Percentiles rank a stretch among this genome's conserved stretches.
Evolutionary conservation across 1,140 invertebrate species (phyloP).

Genomic region (Apis florea): DNA sequence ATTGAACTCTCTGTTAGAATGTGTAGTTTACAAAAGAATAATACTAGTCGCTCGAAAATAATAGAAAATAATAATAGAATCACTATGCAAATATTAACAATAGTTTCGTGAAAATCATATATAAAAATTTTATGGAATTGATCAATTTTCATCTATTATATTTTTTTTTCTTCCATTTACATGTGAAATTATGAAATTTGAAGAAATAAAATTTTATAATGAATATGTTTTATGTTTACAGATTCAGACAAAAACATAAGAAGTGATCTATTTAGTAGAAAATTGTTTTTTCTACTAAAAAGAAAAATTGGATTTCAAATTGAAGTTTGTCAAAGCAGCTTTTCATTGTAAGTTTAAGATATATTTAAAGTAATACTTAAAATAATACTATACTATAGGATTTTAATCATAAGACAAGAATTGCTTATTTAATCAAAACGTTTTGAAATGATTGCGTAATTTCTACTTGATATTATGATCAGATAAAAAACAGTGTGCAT

Average conservation of each 20-base stretch:
- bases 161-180: neutral
- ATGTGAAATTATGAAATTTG: too few relatives aligned
- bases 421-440: too few relatives aligned
- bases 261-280: neutral
- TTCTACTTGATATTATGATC: neutral
- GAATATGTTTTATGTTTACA: neutral
- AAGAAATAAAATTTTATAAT: neutral
- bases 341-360: neutral
- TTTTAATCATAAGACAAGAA: too few relatives aligned
- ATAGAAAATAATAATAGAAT: neutral
- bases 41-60: neutral
- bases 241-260: neutral
- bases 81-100: neutral
- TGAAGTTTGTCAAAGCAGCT: neutral
- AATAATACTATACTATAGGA: too few relatives aligned
- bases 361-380: too few relatives aligned
- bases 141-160: neutral
- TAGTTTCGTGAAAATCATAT: neutral
- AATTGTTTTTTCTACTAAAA: neutral
- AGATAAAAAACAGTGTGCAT: neutral
- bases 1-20: neutral
- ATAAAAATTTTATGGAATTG: neutral
- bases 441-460: too few relatives aligned
- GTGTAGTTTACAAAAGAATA: slow-evolving; percentile 2
- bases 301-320: neutral